Base-by-base conservation (phyloP, 1,140 invertebrate genomes). In the Rhynchophorus ferrugineus region DNA sequence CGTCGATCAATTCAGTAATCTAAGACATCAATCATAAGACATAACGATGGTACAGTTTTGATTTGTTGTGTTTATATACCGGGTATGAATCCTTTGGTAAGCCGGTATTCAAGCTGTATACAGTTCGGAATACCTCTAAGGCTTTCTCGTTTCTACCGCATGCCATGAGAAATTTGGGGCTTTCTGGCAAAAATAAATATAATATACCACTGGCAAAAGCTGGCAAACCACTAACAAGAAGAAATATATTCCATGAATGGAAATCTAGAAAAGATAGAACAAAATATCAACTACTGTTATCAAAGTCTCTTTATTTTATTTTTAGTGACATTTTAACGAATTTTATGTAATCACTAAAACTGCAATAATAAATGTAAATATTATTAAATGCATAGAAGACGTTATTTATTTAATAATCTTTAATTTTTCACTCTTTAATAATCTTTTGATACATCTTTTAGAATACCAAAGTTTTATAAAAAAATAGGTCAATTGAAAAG, bases 181-280 rank as follows among this genome's bases (percentile, higher is more conserved):
- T 29, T 29, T 91, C 88, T 0, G 85, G 82, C 22, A 63, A 49
- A 20, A 65, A 61, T 38, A 78, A 69, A 43, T 87, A 77, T 0
- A 78, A 68, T 9, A 80, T 39, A 1, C 77, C 78, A 6, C 82
- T 79, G 1, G 83, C 50, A 0, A 89, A 61, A 14, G 79, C 80
- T 3, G 87, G 83, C 19, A 89, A 33, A 0, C 80, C 80, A 42
- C 80, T 77, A 0, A 77, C 56, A 2, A 82, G 72, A 1, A 91
- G 69, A 67, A 84, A 91, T 3, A 91, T 70, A 50, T 89, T 79
- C 88, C 88, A 92, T 1, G 83, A 83, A 64, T 85, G 57, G 20
- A 59, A 56, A 21, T 53, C 57, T 77, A 17, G 79, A 56, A 59
- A 21, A 18, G 19, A 46, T 13, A 9, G 20, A 2, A 14, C 2